phyloP scores from a whole-genome alignment of 2,113 vertebrate species.

The Plestiodon gilberti region DNA sequence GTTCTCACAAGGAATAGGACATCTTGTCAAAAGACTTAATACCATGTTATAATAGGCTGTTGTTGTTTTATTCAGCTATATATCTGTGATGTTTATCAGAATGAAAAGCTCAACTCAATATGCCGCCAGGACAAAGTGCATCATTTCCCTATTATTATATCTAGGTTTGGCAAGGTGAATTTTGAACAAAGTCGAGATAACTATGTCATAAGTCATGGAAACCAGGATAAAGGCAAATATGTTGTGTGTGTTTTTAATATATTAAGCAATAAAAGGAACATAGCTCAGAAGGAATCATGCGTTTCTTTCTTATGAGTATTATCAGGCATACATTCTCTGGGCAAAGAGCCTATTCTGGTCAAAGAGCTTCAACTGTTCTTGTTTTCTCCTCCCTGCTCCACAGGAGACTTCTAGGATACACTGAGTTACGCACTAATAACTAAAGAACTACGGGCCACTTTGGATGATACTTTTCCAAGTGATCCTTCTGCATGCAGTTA shows the following conservation, averaged over 20 bases:
- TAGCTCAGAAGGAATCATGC: background rate
- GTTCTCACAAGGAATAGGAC: constrained; percentile 1
- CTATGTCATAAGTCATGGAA: background rate
- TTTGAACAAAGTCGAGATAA: background rate
- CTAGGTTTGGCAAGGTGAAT: background rate
- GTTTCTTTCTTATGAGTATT: background rate
- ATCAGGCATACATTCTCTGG: background rate
- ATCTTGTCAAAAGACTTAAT: background rate
- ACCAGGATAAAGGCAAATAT: constrained; percentile 11
- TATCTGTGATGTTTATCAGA: constrained; percentile 6
- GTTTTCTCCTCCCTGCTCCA: background rate
- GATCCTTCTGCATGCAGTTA: too few relatives aligned
- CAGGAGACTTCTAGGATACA: background rate
- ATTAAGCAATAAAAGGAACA: background rate
- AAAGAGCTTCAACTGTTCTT: background rate
- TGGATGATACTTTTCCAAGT: too few relatives aligned
- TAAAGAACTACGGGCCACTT: too few relatives aligned
- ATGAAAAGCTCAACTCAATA: background rate
- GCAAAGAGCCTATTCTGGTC: background rate
- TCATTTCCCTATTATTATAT: background rate
- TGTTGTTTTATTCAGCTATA: background rate
- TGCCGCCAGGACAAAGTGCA: background rate
- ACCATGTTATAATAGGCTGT: constrained; percentile 1
- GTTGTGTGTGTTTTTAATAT: background rate
- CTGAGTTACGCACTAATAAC: background rate